Evolutionary conservation across 1,140 invertebrate genomes (phyloP), one percentile per base, ranked within the genome.

Genomic region (Microplitis demolitor): DNA sequence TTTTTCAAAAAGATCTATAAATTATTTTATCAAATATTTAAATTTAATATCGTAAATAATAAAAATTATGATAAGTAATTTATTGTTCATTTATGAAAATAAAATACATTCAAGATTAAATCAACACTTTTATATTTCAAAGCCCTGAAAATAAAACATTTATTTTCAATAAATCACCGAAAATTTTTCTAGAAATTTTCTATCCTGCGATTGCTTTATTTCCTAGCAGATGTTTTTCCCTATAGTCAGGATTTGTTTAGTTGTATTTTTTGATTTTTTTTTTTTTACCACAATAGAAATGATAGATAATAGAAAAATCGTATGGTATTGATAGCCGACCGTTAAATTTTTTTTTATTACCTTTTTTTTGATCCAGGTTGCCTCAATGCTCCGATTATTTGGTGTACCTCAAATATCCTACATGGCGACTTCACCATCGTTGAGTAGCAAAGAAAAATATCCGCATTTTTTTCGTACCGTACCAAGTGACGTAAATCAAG

Each of bases 381-480:
- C 90, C 8, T 89, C 88, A 71, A 83, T 91, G 72, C 77, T 91
- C 24, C 78, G 88, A 24, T 78, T 91, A 5, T 91, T 91, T 77
- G 76, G 87, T 64, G 84, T 91, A 3, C 90, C 90, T 4, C 90
- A 91, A 82, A 88, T 91, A 73, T 91, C 90, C 4, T 91, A 91
- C 79, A 88, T 90, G 78, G 89, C 89, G 4, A 91, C 89, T 3
- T 88, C 89, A n/a, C 87, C 90, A 1, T 85, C 88, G 3, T 83
- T 91, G 4, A 90, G 89, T 78, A 88, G 89, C 77, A 84, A 86
- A 56, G 85, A 88, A 33, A 84, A 84, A 58, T 91, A 88, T 77
- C 89, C 89, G 0, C 89, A 89, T 70, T 91, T 91, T 77, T 91
- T 90, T 74, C 82, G 90, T 13, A 91, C 90, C 0, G 90, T 91